phyloP scores from a whole-genome alignment of 2,888 invertebrate genomes.

The Bursaphelenchus okinawaensis region DNA sequence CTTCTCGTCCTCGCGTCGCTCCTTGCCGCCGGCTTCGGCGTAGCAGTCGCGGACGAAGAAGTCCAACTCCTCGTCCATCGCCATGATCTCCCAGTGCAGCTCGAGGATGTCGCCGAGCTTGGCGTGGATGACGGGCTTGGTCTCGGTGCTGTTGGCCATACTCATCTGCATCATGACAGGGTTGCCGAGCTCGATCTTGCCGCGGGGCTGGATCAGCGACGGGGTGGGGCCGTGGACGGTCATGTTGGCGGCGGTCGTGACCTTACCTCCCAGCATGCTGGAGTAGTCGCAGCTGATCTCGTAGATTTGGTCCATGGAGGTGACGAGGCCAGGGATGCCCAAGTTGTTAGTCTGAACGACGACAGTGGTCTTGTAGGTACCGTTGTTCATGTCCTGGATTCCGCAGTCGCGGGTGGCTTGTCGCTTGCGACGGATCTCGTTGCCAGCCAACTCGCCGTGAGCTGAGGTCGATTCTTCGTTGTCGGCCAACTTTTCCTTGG shows the following conservation, averaged over 20 bases:
- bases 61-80: constrained; percentile 57
- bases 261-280: constrained; percentile 54
- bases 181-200: constrained; percentile 57
- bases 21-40: constrained; percentile 50
- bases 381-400: constrained; percentile 52
- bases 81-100: constrained; percentile 58
- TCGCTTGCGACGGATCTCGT: constrained; percentile 36
- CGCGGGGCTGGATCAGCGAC: constrained; percentile 55
- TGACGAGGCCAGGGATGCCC: constrained; percentile 57
- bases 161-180: constrained; percentile 57
- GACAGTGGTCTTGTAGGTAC: constrained; percentile 55
- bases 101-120: constrained; percentile 57
- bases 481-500: constrained; percentile 4
- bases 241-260: constrained; percentile 52
- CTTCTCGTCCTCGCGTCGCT: constrained; percentile 38
- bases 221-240: constrained; percentile 56
- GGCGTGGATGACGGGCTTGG: constrained; percentile 32
- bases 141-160: constrained; percentile 9
- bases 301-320: constrained; percentile 57
- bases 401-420: constrained; percentile 53
- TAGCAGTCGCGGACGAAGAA: constrained; percentile 56
- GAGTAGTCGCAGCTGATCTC: constrained; percentile 50
- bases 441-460: constrained; percentile 11
- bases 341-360: constrained; percentile 58
- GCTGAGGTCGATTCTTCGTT: neutral